Percentiles rank a stretch among this genome's conserved stretches.
Evolutionary conservation across 1,140 invertebrate species (phyloP).

Genomic region (Cephus cinctus): DNA sequence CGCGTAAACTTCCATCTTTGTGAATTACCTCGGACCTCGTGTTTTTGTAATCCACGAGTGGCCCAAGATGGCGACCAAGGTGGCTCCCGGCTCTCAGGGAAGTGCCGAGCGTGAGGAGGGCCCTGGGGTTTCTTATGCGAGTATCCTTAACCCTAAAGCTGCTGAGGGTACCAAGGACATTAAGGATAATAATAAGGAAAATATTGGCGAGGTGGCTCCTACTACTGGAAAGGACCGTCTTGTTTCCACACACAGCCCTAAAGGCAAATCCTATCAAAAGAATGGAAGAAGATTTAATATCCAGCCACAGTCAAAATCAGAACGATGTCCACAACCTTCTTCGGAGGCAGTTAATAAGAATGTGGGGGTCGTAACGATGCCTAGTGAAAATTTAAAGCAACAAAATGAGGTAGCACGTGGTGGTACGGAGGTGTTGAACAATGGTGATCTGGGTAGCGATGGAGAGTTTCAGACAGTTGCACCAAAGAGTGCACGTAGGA

Average conservation of each 20-base stretch:
- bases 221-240: constrained; percentile 19
- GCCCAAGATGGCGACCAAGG: constrained; percentile 48
- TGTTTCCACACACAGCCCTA: constrained; percentile 14
- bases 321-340: no score
- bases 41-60: constrained; percentile 27
- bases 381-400: no score
- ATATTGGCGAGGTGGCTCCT: constrained; percentile 38
- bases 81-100: constrained; percentile 31
- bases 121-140: constrained; percentile 54
- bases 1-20: no score
- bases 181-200: constrained; percentile 56
- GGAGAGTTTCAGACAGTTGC: constrained; percentile 52
- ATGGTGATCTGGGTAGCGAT: constrained; percentile 39
- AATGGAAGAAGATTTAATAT: constrained; percentile 12
- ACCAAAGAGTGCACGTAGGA: constrained; percentile 48
- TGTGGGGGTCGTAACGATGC: no score
- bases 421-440: constrained; percentile 29
- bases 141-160: constrained; percentile 52
- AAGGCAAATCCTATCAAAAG: constrained; percentile 32
- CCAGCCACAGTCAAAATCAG: no score
- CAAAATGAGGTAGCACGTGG: no score
- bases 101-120: constrained; percentile 32
- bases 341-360: no score
- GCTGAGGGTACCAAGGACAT: constrained; percentile 3
- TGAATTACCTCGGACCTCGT: constrained; percentile 38